Percentiles rank a stretch among this genome's conserved stretches.
Evolutionary conservation across 2,888 invertebrate species (phyloP).

Genomic region (Alsophila aescularia): DNA sequence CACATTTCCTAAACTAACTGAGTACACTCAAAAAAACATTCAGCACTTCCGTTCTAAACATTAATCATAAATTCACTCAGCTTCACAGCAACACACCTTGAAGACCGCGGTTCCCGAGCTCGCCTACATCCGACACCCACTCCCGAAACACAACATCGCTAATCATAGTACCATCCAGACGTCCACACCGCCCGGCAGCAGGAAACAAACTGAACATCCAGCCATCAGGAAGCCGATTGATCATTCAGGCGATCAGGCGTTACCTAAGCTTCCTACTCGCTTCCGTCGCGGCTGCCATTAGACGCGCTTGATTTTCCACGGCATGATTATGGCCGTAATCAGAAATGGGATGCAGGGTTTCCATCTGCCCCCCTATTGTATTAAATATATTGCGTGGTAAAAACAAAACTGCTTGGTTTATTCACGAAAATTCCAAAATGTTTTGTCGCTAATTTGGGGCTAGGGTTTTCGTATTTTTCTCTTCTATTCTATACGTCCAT

Average conservation of each 20-base stretch:
- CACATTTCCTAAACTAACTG: too few relatives aligned
- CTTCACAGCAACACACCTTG: conserved; percentile 24
- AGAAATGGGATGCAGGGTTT: not conserved
- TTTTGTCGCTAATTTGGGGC: too few relatives aligned
- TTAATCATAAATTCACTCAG: not conserved
- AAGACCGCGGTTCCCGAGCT: conserved; percentile 21
- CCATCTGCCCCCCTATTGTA: not conserved
- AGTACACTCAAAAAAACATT: too few relatives aligned
- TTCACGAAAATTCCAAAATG: too few relatives aligned
- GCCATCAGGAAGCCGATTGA: conserved; percentile 57
- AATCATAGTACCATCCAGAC: conserved; percentile 37
- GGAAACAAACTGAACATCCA: conserved; percentile 59
- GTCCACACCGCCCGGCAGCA: conserved; percentile 47
- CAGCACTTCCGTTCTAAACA: not conserved
- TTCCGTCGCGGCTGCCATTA: conserved; percentile 59
- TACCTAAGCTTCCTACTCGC: conserved; percentile 68
- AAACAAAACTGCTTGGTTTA: too few relatives aligned
- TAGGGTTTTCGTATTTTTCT: not conserved
- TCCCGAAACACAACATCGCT: conserved; percentile 33
- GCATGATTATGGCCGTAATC: conserved; percentile 11
- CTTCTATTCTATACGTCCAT: not conserved
- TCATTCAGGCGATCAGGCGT: conserved; percentile 53
- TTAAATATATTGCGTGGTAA: too few relatives aligned
- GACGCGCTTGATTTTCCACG: conserved; percentile 49
- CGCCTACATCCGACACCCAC: conserved; percentile 26